Evolutionary conservation across 2,113 vertebrate species (phyloP), one percentile per base, ranked within the genome.

Genomic region (Irena cyanogastra): DNA sequence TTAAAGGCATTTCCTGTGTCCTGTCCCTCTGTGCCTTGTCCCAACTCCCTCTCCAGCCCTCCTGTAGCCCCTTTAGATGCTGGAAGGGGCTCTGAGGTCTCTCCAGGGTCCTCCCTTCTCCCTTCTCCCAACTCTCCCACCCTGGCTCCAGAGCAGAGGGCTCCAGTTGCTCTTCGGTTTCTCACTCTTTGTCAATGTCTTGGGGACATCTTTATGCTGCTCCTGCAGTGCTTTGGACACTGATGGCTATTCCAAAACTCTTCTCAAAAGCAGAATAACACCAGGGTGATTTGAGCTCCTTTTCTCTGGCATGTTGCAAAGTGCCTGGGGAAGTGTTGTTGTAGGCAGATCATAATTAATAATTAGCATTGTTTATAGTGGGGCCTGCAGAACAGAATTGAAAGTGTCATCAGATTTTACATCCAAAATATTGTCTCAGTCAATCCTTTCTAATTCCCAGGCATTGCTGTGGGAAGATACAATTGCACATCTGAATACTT

Each of bases 351-450:
- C 81, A 75, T 92, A 95, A 94, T 90, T 95, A 95, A 92, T 93
- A 95, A 94, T 95, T 86, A 90, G 41, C n/a, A 53, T 93, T 93
- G 92, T 96, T 95, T 96, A 92, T 47, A 94, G 66, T 3, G 37
- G 42, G 42, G 65, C 54, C 83, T 71, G 70, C 39, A 91, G 80
- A 89, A 93, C 50, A 95, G 79, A 97, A 96, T 83, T 92, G 92
- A 96, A 95, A 96, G 91, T 95, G 96, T 95, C 95, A 97, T 96
- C 97, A 97, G 94, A 97, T 95, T 96, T 94, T 93, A 95, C 93
- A 96, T 93, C 87, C 89, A 95, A 93, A 94, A 93, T 94, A 80
- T 69, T 90, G 95, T 90, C 93, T 84, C 68, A 93, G 85, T 84
- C 66, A 95, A 92, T 71, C 61, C 86, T 95, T 94, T 92, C 84